phyloP scores from a whole-genome alignment of 2,113 vertebrate species.

The Diadophis punctatus region DNA sequence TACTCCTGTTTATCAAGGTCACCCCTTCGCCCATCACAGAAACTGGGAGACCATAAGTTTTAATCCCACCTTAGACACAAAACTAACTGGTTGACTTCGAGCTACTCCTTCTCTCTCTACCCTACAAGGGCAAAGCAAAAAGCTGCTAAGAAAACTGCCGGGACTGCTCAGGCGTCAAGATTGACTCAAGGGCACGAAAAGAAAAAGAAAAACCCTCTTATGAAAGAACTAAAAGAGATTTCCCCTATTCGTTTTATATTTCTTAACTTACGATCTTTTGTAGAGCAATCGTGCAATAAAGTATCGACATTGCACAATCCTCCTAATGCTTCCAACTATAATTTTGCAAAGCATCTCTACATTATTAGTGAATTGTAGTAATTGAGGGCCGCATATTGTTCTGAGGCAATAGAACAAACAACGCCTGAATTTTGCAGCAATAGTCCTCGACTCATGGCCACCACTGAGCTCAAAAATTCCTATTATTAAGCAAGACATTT shows the following conservation, averaged over 20 bases:
- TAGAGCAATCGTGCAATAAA: background rate
- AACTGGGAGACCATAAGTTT: background rate
- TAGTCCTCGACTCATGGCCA: too few relatives aligned
- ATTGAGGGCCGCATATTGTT: background rate
- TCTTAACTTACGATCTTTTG: background rate
- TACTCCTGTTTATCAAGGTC: background rate
- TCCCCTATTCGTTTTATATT: background rate
- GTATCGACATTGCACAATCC: background rate
- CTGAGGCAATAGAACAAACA: background rate
- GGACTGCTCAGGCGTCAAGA: background rate
- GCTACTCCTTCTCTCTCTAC: background rate
- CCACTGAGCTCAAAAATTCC: too few relatives aligned
- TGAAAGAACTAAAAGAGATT: background rate
- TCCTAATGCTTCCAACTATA: background rate
- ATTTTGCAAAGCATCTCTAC: background rate
- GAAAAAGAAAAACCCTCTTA: background rate
- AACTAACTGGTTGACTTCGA: background rate
- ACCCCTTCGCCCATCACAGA: background rate
- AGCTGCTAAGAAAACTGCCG: background rate
- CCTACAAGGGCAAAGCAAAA: background rate
- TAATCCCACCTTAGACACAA: background rate
- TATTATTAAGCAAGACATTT: background rate
- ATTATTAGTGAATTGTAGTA: background rate
- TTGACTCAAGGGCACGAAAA: background rate
- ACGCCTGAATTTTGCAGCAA: background rate